Evolutionary conservation across 2,113 vertebrate species (phyloP), one percentile per base, ranked within the genome.

Genomic region (Zosterops japonicus): DNA sequence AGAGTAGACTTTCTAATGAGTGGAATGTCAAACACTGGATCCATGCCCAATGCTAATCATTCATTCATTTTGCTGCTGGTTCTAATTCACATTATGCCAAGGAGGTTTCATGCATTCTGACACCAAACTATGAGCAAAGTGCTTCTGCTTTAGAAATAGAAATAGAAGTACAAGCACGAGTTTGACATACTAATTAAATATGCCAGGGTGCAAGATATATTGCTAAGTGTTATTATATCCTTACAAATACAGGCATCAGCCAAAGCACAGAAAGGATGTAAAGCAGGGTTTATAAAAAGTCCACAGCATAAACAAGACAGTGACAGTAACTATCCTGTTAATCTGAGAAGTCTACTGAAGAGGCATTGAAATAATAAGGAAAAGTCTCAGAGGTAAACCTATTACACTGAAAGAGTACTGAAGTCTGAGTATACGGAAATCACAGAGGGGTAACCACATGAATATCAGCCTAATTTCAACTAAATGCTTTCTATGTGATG

Each of bases 1-100:
- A 97, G 93, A 95, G 94, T 95, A 95, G 96, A 97, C 95, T 97
- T 97, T 94, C 96, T 97, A 97, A 97, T 97, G 96, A 97, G 94
- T 93, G 85, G 89, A 96, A 95, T 96, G 96, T 97, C 96, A 97
- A 96, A 96, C 90, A 92, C 95, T 97, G 97, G 96, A 97, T 96
- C 96, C 90, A 87, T 97, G 96, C 96, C 96, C 96, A 96, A 94
- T 80, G 89, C 89, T 97, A 97, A 97, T 97, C 94, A 97, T 96
- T 97, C 96, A 97, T 94, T 96, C 94, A 95, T 94, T 97, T 97
- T 96, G 86, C 95, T 97, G 96, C 89, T 97, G 94, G 81, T 96
- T 97, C 82, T 97, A 95, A 95, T 96, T 96, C 96, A 94, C 79
- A 72, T 92, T 89, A 91, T 88, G 92, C 93, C 94, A 97, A 80